These are phyloP conservation scores for Pachycephus smyrnensis DNA, from an alignment of 2,888 invertebrate species.

Conservation along the genomic window DNA sequence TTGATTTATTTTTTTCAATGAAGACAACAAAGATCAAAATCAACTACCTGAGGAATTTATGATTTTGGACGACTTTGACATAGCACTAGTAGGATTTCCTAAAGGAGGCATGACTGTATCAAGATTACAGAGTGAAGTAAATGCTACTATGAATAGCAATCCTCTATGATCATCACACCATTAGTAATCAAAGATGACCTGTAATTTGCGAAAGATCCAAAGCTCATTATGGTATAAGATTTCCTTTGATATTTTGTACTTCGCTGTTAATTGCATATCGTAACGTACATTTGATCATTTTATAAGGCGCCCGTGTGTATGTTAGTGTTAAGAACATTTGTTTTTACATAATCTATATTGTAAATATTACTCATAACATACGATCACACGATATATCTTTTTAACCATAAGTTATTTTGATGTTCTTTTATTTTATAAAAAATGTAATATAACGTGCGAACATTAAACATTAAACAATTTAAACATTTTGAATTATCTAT, in stretches of 20 bases:
- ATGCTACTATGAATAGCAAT: background rate
- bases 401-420: background rate
- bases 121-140: background rate
- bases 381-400: background rate
- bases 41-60: slow-evolving; percentile 42
- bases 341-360: background rate
- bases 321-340: background rate
- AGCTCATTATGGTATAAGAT: background rate
- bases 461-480: background rate
- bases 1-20: slow-evolving; percentile 1
- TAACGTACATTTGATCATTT: background rate
- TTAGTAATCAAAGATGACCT: background rate
- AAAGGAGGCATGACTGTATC: slow-evolving; percentile 7
- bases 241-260: background rate
- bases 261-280: background rate
- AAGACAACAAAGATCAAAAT: slow-evolving; percentile 39
- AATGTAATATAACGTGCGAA: background rate
- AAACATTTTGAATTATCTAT: background rate
- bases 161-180: background rate
- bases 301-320: background rate
- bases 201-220: background rate
- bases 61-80: slow-evolving; percentile 54
- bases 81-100: slow-evolving; percentile 43
- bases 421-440: background rate
- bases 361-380: background rate